These are phyloP conservation scores for Halcyon badia DNA, from an alignment of 2,797 vertebrate genomes.

Conservation along the genomic window DNA sequence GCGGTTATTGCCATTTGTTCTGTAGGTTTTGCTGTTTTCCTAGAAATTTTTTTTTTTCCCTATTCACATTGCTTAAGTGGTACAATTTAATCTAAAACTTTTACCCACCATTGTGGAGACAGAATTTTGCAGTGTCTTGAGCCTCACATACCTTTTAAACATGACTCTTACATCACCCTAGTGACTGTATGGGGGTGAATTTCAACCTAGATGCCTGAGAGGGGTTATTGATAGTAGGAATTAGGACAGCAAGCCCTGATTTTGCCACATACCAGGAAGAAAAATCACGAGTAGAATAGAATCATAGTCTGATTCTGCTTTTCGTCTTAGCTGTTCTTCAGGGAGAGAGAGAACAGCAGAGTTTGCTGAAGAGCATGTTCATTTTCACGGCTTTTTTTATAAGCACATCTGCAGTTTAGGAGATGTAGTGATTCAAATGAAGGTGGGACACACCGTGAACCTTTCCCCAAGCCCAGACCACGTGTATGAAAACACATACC, in stretches of 20 bases:
- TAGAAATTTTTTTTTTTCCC: not conserved
- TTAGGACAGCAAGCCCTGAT: not conserved
- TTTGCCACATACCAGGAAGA: not conserved
- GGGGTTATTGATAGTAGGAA: not conserved
- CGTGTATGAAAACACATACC: not conserved
- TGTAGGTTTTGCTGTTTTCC: not conserved
- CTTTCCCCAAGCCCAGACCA: not conserved
- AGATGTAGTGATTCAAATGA: not conserved
- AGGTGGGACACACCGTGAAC: not conserved
- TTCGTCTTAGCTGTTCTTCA: not conserved
- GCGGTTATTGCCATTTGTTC: not conserved
- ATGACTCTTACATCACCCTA: not conserved
- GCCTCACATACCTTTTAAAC: not conserved
- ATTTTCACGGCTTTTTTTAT: slow-evolving; percentile 27
- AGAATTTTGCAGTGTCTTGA: not conserved
- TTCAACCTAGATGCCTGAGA: not conserved
- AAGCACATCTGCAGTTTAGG: not conserved
- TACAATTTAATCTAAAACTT: not conserved
- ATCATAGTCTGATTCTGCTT: slow-evolving; percentile 24
- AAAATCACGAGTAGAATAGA: not conserved
- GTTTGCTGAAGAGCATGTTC: not conserved
- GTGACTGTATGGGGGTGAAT: not conserved
- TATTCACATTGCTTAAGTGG: not conserved
- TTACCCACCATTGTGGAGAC: rapidly evolving
- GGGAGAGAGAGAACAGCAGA: not conserved